phyloP scores from a whole-genome alignment of 2,797 vertebrate genomes.

The Eidolon dupreanum region DNA sequence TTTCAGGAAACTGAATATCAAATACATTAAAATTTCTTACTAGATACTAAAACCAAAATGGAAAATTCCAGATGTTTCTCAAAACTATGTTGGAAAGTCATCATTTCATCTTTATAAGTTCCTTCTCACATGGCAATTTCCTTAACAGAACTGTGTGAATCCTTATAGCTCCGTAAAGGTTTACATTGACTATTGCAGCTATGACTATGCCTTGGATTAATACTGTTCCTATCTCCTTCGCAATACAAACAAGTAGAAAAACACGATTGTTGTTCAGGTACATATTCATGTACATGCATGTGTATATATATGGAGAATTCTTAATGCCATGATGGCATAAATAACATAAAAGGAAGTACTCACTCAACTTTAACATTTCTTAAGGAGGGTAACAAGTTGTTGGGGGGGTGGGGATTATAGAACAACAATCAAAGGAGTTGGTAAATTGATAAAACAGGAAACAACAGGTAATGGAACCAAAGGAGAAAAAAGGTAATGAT shows the following conservation, averaged over 20 bases:
- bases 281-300: background rate
- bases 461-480: background rate
- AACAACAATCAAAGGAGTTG: background rate
- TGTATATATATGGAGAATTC: background rate
- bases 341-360: background rate
- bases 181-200: background rate
- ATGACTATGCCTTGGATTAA: background rate
- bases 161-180: background rate
- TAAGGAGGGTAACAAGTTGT: background rate
- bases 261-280: background rate
- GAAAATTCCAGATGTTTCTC: slow-evolving; percentile 17
- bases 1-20: slow-evolving; percentile 34
- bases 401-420: background rate
- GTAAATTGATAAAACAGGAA: background rate
- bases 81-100: slow-evolving; percentile 9
- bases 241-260: background rate
- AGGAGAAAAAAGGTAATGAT: background rate
- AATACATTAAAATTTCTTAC: background rate
- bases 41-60: slow-evolving; percentile 39
- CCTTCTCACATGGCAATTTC: slow-evolving; percentile 28
- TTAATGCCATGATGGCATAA: background rate
- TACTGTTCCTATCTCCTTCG: background rate
- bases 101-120: background rate
- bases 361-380: background rate
- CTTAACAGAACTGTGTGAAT: background rate